Percentiles rank a stretch among this genome's conserved stretches.
Conservation (phyloP, 2,797 vertebrate species). For the Mormyrops boulengeri region DNA sequence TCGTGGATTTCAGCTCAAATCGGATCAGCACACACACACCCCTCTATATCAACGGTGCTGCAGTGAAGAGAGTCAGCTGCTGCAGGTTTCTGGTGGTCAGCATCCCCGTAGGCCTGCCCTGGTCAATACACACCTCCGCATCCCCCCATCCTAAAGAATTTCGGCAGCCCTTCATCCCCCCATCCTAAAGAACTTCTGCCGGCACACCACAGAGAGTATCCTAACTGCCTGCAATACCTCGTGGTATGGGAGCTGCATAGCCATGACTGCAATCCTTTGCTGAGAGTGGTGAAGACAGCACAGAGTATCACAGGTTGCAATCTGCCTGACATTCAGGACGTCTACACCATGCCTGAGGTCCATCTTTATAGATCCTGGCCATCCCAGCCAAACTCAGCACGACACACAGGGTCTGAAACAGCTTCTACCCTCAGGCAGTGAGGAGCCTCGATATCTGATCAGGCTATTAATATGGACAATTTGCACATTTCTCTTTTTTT, state of each 20-base stretch:
- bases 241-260: neutral
- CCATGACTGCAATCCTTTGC: neutral
- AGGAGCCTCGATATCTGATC: neutral
- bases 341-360: neutral
- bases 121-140: neutral
- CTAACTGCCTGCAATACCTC: neutral
- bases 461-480: neutral
- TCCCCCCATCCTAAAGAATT: neutral
- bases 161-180: neutral
- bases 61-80: neutral
- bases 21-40: neutral
- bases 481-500: neutral
- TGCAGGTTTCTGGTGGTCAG: neutral
- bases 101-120: neutral
- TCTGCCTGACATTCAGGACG: neutral
- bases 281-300: neutral
- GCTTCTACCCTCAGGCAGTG: neutral
- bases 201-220: neutral
- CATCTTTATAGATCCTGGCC: neutral
- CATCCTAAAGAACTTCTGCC: neutral
- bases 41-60: neutral
- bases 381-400: neutral
- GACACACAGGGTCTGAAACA: neutral
- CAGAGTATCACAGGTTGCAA: neutral
- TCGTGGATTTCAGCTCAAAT: neutral